These are phyloP conservation scores for Erethizon dorsatum DNA, from an alignment of 2,797 vertebrate species.

Conservation along the genomic window DNA sequence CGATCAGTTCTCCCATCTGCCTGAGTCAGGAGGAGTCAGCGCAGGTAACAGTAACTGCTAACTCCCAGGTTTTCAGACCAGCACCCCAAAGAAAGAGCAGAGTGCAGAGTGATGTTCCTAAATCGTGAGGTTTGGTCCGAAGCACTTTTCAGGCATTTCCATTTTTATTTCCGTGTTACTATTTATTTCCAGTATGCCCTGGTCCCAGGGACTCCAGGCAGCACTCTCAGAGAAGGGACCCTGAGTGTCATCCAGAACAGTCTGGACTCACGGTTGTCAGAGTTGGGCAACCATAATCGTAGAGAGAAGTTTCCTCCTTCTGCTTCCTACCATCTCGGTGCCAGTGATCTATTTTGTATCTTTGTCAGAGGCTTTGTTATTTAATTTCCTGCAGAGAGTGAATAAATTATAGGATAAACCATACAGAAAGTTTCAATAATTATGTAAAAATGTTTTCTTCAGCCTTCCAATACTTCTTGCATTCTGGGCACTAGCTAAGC, in stretches of 20 bases:
- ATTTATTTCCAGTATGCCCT: neutral
- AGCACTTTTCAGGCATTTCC: neutral
- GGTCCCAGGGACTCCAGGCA: neutral
- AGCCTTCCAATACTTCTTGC: neutral
- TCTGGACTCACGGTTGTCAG: accelerated
- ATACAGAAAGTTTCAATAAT: conserved; percentile 26
- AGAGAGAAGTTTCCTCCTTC: neutral
- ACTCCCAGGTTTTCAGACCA: neutral
- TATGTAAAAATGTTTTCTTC: neutral
- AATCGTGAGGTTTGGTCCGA: neutral
- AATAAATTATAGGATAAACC: neutral
- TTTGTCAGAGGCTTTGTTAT: neutral
- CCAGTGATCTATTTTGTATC: neutral
- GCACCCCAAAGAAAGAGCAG: neutral
- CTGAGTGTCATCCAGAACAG: neutral
- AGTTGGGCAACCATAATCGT: too few species aligned
- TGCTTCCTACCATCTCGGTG: neutral
- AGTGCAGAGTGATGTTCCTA: neutral
- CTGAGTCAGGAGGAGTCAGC: neutral
- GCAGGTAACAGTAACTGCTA: neutral
- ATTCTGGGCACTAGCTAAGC: neutral
- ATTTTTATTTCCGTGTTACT: neutral
- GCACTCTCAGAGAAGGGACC: neutral
- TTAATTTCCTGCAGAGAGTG: conserved; percentile 4
- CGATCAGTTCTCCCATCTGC: neutral